Evolutionary conservation across 2,888 invertebrate species (phyloP), one percentile per base, ranked within the genome.

Genomic region (Portevinia maculata): DNA sequence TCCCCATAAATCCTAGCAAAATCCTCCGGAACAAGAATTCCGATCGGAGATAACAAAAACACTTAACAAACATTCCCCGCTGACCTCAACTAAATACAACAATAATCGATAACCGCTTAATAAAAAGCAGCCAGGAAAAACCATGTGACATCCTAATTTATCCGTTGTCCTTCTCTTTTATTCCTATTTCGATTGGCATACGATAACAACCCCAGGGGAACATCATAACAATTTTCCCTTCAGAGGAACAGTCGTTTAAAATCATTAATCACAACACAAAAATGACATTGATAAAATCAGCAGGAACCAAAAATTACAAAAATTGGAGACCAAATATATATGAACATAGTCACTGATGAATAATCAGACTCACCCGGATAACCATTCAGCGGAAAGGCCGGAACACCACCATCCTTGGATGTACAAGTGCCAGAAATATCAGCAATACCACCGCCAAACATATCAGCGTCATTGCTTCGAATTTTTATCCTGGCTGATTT

Each of bases 311-410:
- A 50, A 78, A 70, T 62, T 69, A 69, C 55, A 60, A 28, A 57
- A 71, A 48, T 13, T 13, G 13, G 39, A 13, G 24, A 39, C 32
- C 19, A 17, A 44, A 44, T 44, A 44, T 3, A 19, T 32, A 0
- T 74, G 60, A 67, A 65, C 60, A 37, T 28, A 65, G 59, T 50
- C 52, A 28, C 39, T 59, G 59, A 81, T 75, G 75, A 69, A 74
- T 70, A 81, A 81, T 81, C 17, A 15, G 28, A 78, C 83, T 83
- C 62, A 83, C 83, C 83, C 67, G 83, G 83, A 57, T 83, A 71
- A 21, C 50, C 50, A 30, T 71, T 78, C 24, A 67, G 50, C 1
- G 83, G 83, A 48, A 83, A 71, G 11, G 55, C 32, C 13, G 83
- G 78, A 46, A 67, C 15, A 28, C 50, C 17, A 34, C 53, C 37